phyloP scores from a whole-genome alignment of 2,797 vertebrate species.

The Remorina albescens region DNA sequence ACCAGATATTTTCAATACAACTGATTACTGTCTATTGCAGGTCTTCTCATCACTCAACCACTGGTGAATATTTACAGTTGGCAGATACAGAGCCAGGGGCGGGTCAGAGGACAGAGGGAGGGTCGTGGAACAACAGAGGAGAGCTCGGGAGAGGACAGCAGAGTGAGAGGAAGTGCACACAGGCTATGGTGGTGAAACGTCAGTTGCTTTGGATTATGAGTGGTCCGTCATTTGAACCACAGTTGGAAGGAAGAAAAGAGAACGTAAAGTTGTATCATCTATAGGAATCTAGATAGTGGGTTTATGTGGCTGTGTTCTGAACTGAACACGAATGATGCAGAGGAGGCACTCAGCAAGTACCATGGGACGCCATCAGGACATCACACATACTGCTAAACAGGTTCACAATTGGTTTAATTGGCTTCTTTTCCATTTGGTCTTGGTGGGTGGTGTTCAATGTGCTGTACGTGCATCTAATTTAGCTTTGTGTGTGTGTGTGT shows the following conservation, averaged over 20 bases:
- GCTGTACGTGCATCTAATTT: constrained; percentile 1
- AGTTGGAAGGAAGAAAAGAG: constrained; percentile 6
- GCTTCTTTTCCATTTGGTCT: constrained; percentile 3
- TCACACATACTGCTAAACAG: constrained; percentile 65
- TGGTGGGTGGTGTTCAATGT: constrained; percentile 5
- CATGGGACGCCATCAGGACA: constrained; percentile 72
- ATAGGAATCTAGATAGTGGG: constrained; percentile 35
- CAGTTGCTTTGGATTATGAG: constrained; percentile 45
- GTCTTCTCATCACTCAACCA: constrained; percentile 48
- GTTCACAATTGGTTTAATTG: constrained; percentile 58
- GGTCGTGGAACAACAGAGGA: constrained; percentile 52
- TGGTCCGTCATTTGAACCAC: constrained; percentile 28
- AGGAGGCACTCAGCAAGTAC: constrained; percentile 72
- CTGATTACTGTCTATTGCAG: constrained; percentile 69
- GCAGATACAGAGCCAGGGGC: constrained; percentile 65
- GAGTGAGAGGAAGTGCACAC: constrained; percentile 47
- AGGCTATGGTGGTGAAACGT: constrained; percentile 48
- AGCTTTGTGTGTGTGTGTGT: constrained; percentile 7
- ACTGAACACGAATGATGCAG: constrained; percentile 68
- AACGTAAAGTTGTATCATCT: constrained; percentile 10
- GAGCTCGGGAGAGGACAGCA: constrained; percentile 39
- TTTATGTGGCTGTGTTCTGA: constrained; percentile 12
- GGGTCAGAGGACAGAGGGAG: constrained; percentile 63
- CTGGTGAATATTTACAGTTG: constrained; percentile 64
- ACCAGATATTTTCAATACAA: constrained; percentile 87